A percentile compares a stretch with the other conserved stretches of the same genome.
Conservation (phyloP, 2,888 invertebrate genomes). For the Caradrina clavipalpis region DNA sequence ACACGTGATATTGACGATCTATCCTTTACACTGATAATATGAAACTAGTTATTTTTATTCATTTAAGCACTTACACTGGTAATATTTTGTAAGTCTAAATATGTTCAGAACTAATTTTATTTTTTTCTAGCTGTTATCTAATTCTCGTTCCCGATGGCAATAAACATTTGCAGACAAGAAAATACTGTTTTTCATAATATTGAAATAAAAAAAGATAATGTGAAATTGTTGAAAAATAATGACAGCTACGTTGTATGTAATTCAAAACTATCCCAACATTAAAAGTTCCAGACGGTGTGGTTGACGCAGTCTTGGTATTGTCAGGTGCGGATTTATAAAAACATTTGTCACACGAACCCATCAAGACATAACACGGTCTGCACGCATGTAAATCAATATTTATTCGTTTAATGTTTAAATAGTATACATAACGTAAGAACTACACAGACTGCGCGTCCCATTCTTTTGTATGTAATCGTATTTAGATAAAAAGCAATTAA, state of each 20-base stretch:
- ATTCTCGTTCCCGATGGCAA: too few species aligned
- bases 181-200: too few species aligned
- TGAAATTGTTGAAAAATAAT: not conserved
- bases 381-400: constrained; percentile 40
- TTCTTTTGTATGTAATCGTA: too few species aligned
- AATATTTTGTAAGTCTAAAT: too few species aligned
- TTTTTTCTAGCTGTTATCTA: too few species aligned
- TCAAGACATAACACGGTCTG: constrained; percentile 27
- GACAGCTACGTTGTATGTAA: not conserved
- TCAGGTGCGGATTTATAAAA: constrained; percentile 30
- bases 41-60: not conserved
- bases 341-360: constrained; percentile 42
- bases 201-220: not conserved
- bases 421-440: not conserved
- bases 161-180: too few species aligned
- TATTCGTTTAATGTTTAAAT: constrained; percentile 1
- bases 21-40: not conserved
- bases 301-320: constrained; percentile 29
- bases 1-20: not conserved
- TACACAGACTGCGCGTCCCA: too few species aligned
- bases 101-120: too few species aligned
- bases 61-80: not conserved
- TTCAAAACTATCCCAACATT: not conserved
- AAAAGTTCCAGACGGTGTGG: not conserved
- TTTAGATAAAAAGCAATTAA: too few species aligned